Percentiles rank a stretch among this genome's conserved stretches.
Conservation (phyloP, 1,140 invertebrate species). For the Pentalonia nigronervosa region DNA sequence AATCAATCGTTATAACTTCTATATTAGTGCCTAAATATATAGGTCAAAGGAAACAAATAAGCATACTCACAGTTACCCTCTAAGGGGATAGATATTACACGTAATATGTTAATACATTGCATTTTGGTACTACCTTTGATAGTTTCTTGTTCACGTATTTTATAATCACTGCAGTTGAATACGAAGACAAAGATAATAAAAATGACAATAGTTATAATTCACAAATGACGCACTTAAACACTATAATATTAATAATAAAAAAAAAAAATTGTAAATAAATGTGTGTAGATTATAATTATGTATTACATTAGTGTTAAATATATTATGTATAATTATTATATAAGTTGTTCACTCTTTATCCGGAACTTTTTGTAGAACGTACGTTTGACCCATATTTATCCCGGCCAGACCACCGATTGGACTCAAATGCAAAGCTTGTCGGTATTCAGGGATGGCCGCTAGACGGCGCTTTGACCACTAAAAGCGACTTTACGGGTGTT, state of each 20-base stretch:
- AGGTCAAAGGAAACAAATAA: background rate
- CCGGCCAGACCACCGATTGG: conserved; percentile 53
- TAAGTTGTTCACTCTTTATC: conserved; percentile 10
- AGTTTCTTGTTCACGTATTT: background rate
- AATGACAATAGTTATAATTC: background rate
- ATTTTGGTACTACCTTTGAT: conserved; percentile 34
- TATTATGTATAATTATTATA: background rate
- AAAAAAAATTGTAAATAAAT: background rate
- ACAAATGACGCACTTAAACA: background rate
- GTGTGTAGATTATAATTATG: background rate
- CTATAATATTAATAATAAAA: background rate
- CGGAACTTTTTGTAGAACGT: background rate
- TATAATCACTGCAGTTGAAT: background rate
- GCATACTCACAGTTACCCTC: background rate
- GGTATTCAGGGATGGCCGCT: conserved; percentile 24
- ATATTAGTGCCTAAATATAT: background rate
- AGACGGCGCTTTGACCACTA: conserved; percentile 34
- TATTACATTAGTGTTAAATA: background rate
- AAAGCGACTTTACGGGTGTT: conserved; percentile 46
- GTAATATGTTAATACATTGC: background rate
- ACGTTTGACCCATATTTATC: conserved; percentile 53
- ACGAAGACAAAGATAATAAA: background rate
- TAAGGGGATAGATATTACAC: background rate
- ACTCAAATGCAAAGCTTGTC: conserved; percentile 24
- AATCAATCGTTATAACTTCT: background rate